These are phyloP conservation scores for Anas flavirostris DNA, from an alignment of 2,797 vertebrate genomes.

Conservation along the genomic window DNA sequence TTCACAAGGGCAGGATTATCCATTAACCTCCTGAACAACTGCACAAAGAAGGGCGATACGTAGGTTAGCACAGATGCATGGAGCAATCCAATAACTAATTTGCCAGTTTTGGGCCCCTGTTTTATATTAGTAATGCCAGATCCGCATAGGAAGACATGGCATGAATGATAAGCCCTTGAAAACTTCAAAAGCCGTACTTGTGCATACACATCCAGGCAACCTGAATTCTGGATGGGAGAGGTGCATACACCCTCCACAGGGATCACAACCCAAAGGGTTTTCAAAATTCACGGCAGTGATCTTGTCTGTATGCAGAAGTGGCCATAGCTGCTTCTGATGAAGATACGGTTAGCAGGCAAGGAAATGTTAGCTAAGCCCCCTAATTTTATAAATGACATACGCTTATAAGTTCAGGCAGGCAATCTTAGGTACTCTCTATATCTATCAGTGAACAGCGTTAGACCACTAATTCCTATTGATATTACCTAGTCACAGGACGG, in stretches of 20 bases:
- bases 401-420: neutral
- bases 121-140: neutral
- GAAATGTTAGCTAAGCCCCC: neutral
- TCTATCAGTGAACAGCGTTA: neutral
- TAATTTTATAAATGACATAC: neutral
- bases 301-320: neutral
- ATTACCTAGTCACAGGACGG: neutral
- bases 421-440: neutral
- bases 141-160: neutral
- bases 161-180: neutral
- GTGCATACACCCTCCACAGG: neutral
- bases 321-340: neutral
- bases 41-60: neutral
- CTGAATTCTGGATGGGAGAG: neutral
- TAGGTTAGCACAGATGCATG: neutral
- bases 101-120: neutral
- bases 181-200: neutral
- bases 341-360: neutral
- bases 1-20: neutral
- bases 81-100: neutral
- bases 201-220: fast-evolving
- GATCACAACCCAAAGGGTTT: neutral
- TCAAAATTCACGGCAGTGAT: neutral
- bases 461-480: neutral
- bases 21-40: neutral